Conservation (phyloP, 2,888 invertebrate genomes). For the Crepidodera aurea region DNA sequence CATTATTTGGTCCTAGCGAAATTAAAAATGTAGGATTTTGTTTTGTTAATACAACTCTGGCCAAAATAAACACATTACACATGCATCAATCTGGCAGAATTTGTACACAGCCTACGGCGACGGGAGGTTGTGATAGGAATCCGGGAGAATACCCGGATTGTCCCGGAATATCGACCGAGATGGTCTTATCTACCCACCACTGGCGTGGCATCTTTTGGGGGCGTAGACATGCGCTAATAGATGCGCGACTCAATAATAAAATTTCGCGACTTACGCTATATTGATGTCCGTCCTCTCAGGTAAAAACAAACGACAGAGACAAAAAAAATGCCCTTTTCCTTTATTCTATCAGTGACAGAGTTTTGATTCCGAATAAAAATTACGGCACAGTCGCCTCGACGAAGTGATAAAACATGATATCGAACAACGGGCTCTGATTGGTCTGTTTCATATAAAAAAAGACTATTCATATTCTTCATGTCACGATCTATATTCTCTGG, state of each 20-base stretch:
- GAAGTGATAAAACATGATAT: conserved; percentile 63
- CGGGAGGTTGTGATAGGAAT: conserved; percentile 44
- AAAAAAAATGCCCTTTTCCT: conserved; percentile 44
- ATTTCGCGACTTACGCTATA: conserved; percentile 50
- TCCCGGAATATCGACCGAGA: conserved; percentile 58
- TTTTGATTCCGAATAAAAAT: conserved; percentile 59
- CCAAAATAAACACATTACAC: conserved; percentile 55
- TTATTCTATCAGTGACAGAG: conserved; percentile 48
- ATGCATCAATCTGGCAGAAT: conserved; percentile 55
- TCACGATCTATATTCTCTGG: conserved; percentile 53
- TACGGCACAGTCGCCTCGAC: conserved; percentile 59
- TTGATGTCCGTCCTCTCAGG: conserved; percentile 40
- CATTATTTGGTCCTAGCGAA: neutral
- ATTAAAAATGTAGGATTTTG: conserved; percentile 8
- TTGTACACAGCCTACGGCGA: conserved; percentile 48
- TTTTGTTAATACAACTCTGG: conserved; percentile 34
- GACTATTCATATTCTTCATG: conserved; percentile 58
- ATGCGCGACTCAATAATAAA: conserved; percentile 53
- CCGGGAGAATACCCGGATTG: conserved; percentile 55
- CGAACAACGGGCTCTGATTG: conserved; percentile 59
- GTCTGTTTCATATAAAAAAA: conserved; percentile 58
- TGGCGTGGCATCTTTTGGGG: conserved; percentile 55
- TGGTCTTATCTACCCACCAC: conserved; percentile 57
- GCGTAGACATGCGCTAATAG: conserved; percentile 54
- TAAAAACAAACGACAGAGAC: conserved; percentile 47